Percentiles rank a stretch among this genome's conserved stretches.
phyloP scores from a whole-genome alignment of 2,888 invertebrate species.

The Schizaphis graminum region DNA sequence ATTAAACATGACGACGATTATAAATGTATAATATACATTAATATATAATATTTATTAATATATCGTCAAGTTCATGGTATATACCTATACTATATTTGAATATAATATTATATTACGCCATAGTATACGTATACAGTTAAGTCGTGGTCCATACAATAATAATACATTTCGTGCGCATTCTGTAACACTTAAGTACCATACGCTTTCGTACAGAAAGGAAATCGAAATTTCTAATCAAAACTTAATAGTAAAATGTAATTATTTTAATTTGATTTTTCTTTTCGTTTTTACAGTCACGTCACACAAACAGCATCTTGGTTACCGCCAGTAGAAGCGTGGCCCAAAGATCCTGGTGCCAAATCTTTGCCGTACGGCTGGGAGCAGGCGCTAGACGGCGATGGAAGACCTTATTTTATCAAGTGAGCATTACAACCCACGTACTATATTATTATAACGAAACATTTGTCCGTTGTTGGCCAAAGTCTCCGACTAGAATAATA shows the following conservation, averaged over 20 bases:
- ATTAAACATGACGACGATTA: not conserved
- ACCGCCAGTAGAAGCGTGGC: constrained; percentile 80
- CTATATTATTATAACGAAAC: not conserved
- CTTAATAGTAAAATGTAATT: not conserved
- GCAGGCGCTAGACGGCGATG: constrained; percentile 85
- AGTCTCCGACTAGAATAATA: not conserved
- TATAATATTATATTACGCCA: not conserved
- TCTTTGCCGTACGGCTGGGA: constrained; percentile 91
- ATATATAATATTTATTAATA: not conserved
- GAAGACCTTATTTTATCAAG: constrained; percentile 86
- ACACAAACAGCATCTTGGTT: constrained; percentile 89
- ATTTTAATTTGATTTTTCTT: constrained; percentile 35
- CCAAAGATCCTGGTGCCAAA: constrained; percentile 68
- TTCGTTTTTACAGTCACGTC: constrained; percentile 78
- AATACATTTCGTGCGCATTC: not conserved
- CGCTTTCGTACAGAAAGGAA: not conserved
- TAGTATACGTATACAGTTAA: not conserved
- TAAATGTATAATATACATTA: not conserved
- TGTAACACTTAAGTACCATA: not conserved
- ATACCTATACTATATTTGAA: not conserved
- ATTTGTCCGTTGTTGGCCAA: not conserved
- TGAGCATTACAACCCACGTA: constrained; percentile 71
- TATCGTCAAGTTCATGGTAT: not conserved
- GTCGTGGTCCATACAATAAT: not conserved
- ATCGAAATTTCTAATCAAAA: not conserved